Percentiles rank a stretch among this genome's conserved stretches.
Conservation (phyloP, 2,113 vertebrate genomes). For the Willisornis vidua region DNA sequence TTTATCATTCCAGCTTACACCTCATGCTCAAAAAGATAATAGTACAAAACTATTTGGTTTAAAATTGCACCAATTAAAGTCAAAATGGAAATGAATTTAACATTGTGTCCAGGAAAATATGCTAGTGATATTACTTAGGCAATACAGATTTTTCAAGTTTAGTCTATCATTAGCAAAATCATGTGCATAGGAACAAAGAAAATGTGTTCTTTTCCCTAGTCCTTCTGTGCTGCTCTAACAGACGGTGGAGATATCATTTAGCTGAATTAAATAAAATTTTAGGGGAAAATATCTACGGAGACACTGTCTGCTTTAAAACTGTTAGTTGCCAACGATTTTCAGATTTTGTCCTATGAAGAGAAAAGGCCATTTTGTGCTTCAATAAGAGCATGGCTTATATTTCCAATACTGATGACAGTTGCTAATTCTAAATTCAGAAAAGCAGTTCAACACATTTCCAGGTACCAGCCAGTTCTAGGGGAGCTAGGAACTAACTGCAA, state of each 20-base stretch:
- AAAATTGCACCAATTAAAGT: conserved; percentile 65
- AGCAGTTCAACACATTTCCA: conserved; percentile 13
- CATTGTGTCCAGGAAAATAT: conserved; percentile 30
- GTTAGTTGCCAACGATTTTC: neutral
- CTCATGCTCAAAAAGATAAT: conserved; percentile 64
- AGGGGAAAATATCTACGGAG: neutral
- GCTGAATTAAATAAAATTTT: neutral
- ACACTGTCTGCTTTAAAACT: neutral
- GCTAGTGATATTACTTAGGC: neutral
- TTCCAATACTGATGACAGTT: conserved; percentile 22
- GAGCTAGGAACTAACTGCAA: conserved; percentile 14
- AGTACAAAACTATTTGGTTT: conserved; percentile 32
- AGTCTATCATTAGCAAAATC: conserved; percentile 34
- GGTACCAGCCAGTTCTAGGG: neutral
- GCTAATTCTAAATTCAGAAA: conserved; percentile 63
- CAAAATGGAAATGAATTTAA: conserved; percentile 48
- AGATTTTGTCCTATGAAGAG: neutral
- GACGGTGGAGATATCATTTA: neutral
- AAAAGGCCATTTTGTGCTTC: conserved; percentile 37
- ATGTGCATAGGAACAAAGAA: conserved; percentile 31
- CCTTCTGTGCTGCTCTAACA: conserved; percentile 12
- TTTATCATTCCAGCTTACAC: conserved; percentile 62
- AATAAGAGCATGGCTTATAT: neutral
- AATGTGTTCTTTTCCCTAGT: neutral
- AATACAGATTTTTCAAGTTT: neutral